Evolutionary conservation across 2,888 invertebrate species (phyloP).

Genomic region (Dromius quadrimaculatus): DNA sequence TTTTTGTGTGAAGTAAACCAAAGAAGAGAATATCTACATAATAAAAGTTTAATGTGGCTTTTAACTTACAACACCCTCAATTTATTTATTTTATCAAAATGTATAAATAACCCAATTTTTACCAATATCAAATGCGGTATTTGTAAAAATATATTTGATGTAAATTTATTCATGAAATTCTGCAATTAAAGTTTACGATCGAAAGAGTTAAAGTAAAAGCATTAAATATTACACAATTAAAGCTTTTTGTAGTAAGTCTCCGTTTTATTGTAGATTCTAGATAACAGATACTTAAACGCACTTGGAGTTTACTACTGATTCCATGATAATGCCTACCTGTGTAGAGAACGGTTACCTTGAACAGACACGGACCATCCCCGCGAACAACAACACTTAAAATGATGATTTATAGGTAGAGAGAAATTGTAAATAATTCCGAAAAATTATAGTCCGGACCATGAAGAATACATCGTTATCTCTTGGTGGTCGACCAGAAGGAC

Average conservation of each 20-base stretch:
- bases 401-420: slow-evolving; percentile 33
- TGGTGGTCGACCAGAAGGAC: too few relatives aligned
- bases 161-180: slow-evolving; percentile 50
- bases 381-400: slow-evolving; percentile 41
- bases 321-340: slow-evolving; percentile 45
- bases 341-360: slow-evolving; percentile 15
- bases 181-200: slow-evolving; percentile 49
- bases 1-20: slow-evolving; percentile 2
- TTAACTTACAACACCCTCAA: slow-evolving; percentile 2
- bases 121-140: slow-evolving; percentile 23
- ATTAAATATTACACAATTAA: slow-evolving; percentile 52
- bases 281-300: slow-evolving; percentile 50
- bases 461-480: slow-evolving; percentile 4
- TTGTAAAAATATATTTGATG: slow-evolving; percentile 29
- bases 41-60: slow-evolving; percentile 26
- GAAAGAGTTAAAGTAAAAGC: slow-evolving; percentile 46
- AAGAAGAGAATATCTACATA: not conserved
- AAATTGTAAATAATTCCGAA: slow-evolving; percentile 38
- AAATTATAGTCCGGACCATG: slow-evolving; percentile 38
- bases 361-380: not conserved
- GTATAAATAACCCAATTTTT: slow-evolving; percentile 26
- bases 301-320: slow-evolving; percentile 48
- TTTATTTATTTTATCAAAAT: slow-evolving; percentile 34
- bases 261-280: slow-evolving; percentile 50
- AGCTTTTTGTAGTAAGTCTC: slow-evolving; percentile 48